Evolutionary conservation across 2,888 invertebrate genomes (phyloP).

Genomic region (Tolmerus cingulatus): DNA sequence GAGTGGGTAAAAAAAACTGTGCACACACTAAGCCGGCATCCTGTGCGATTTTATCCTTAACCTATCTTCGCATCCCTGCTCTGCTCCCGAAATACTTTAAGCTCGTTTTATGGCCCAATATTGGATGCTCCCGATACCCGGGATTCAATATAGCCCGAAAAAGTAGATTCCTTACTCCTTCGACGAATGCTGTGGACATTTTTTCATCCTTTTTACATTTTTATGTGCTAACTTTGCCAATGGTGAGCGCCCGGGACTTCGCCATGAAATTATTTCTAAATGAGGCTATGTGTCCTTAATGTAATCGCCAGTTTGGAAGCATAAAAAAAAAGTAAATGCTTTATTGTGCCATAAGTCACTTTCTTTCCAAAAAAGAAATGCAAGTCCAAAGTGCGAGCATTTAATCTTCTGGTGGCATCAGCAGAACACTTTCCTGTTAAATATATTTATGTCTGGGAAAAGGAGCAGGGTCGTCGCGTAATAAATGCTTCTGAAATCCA

Average conservation of each 20-base stretch:
- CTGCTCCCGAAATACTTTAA: conserved; percentile 57
- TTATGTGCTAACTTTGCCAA: conserved; percentile 31
- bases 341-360: neutral
- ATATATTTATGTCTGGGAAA: neutral
- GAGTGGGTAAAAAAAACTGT: neutral
- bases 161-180: conserved; percentile 17
- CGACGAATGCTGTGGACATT: neutral
- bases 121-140: conserved; percentile 50
- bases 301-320: conserved; percentile 1
- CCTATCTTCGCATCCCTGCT: conserved; percentile 12
- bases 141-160: conserved; percentile 34
- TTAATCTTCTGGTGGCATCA: neutral
- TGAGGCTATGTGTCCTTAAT: conserved; percentile 29
- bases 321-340: neutral
- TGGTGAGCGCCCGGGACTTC: neutral
- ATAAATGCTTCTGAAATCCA: neutral
- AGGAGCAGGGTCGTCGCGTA: neutral
- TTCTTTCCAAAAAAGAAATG: neutral
- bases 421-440: neutral
- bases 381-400: neutral
- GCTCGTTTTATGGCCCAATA: conserved; percentile 62
- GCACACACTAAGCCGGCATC: neutral
- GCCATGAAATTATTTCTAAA: conserved; percentile 35
- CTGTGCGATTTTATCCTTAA: conserved; percentile 34
- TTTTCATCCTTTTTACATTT: neutral